Evolutionary conservation across 2,888 invertebrate species (phyloP).

Genomic region (Noctua janthe): DNA sequence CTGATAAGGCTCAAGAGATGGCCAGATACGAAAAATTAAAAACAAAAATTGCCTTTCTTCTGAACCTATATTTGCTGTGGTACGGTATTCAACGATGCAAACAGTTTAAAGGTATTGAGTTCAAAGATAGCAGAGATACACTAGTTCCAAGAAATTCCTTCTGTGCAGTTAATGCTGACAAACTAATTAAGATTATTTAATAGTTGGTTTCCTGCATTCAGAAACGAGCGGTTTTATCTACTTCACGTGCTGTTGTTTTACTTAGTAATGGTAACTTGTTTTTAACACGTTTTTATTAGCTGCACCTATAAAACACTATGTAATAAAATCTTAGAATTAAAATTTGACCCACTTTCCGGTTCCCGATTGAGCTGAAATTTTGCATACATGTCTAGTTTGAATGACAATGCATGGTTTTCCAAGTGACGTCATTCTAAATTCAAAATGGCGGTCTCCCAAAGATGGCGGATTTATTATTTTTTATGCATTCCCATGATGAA

Average conservation of each 20-base stretch:
- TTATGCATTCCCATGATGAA: too few species aligned
- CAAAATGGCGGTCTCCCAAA: too few species aligned
- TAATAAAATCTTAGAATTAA: too few species aligned
- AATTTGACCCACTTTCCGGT: too few species aligned
- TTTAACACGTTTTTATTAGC: too few species aligned
- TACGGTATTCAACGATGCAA: constrained; percentile 24
- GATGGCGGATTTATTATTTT: too few species aligned
- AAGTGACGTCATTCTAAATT: too few species aligned
- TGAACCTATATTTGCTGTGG: not conserved
- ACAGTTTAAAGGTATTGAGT: constrained; percentile 43
- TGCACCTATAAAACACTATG: too few species aligned
- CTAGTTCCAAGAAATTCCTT: constrained; percentile 20
- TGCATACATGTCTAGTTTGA: too few species aligned
- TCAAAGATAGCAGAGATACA: constrained; percentile 39
- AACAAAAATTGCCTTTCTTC: not conserved
- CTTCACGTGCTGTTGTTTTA: not conserved
- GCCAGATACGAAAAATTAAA: not conserved
- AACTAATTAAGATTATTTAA: not conserved
- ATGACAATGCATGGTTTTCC: too few species aligned
- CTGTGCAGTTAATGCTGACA: not conserved
- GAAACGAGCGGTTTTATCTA: not conserved
- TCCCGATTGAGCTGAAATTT: too few species aligned
- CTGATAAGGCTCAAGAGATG: not conserved
- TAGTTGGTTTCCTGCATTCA: not conserved
- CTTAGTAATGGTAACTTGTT: too few species aligned